phyloP scores from a whole-genome alignment of 1,140 invertebrate genomes.

The Hycleus phaleratus region DNA sequence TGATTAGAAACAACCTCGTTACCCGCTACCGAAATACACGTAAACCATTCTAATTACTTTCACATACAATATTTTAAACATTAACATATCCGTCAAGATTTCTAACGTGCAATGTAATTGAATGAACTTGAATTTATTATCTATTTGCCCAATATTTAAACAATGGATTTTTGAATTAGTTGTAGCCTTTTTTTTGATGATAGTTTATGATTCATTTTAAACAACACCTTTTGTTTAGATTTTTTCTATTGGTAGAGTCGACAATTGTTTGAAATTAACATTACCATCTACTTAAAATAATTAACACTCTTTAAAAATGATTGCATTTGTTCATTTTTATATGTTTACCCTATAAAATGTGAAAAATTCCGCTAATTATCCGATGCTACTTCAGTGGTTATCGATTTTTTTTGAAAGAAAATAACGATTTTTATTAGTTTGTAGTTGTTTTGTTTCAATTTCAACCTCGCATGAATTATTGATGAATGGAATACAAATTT shows the following conservation, averaged over 20 bases:
- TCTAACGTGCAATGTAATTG: slow-evolving; percentile 1
- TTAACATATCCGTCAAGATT: slow-evolving; percentile 11
- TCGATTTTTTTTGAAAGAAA: neutral
- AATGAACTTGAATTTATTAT: slow-evolving; percentile 6
- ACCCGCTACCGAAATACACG: slow-evolving; percentile 37
- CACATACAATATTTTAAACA: slow-evolving; percentile 22
- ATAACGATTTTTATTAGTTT: neutral
- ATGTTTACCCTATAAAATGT: slow-evolving; percentile 13
- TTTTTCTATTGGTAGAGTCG: neutral
- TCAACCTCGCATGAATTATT: slow-evolving; percentile 13
- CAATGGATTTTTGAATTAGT: neutral
- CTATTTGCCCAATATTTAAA: neutral
- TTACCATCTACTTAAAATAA: slow-evolving; percentile 15
- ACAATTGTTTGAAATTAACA: slow-evolving; percentile 7
- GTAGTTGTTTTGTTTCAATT: neutral
- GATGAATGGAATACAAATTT: slow-evolving; percentile 16
- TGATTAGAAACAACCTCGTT: slow-evolving; percentile 36
- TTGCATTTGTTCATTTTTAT: slow-evolving; percentile 13
- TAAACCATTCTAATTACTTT: slow-evolving; percentile 34
- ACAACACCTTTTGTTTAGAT: neutral
- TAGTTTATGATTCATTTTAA: slow-evolving; percentile 1
- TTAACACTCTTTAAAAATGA: slow-evolving; percentile 15
- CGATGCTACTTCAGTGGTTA: neutral
- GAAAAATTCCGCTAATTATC: slow-evolving; percentile 6
- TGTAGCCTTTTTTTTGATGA: neutral